Percentiles rank a stretch among this genome's conserved stretches.
Evolutionary conservation across 2,888 invertebrate species (phyloP).

Genomic region (Sphinx pinastri): DNA sequence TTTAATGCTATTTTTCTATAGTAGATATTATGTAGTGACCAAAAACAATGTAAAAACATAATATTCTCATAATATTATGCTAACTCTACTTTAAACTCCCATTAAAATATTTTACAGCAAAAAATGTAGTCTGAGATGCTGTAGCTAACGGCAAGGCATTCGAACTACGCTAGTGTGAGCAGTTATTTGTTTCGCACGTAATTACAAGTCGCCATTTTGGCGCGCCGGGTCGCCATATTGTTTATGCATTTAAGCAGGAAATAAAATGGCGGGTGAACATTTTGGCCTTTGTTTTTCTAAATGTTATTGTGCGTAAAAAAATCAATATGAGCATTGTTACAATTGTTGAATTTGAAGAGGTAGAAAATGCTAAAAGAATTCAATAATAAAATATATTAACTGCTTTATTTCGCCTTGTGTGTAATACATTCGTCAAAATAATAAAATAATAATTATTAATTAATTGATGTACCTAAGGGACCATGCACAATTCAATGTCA

Average conservation of each 20-base stretch:
- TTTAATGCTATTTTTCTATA: too few relatives aligned
- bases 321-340: background rate
- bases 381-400: too few relatives aligned
- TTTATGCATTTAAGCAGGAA: constrained; percentile 16
- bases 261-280: constrained; percentile 34
- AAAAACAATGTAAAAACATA: too few relatives aligned
- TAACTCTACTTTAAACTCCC: background rate
- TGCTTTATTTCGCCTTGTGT: too few relatives aligned
- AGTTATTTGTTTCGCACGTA: constrained; percentile 19
- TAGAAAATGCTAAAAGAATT: too few relatives aligned
- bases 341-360: too few relatives aligned
- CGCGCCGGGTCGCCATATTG: constrained; percentile 20
- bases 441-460: too few relatives aligned
- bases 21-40: too few relatives aligned
- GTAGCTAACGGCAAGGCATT: background rate
- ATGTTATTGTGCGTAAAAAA: background rate
- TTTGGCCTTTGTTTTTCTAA: background rate
- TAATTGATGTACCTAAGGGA: too few relatives aligned
- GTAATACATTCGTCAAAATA: too few relatives aligned
- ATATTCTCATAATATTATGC: too few relatives aligned
- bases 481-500: too few relatives aligned
- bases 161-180: background rate
- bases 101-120: background rate
- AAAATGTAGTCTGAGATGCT: background rate
- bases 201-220: constrained; percentile 14